A percentile compares a stretch with the other conserved stretches of the same genome.
phyloP scores from a whole-genome alignment of 2,797 vertebrate species.

The Sebastes vulpes region DNA sequence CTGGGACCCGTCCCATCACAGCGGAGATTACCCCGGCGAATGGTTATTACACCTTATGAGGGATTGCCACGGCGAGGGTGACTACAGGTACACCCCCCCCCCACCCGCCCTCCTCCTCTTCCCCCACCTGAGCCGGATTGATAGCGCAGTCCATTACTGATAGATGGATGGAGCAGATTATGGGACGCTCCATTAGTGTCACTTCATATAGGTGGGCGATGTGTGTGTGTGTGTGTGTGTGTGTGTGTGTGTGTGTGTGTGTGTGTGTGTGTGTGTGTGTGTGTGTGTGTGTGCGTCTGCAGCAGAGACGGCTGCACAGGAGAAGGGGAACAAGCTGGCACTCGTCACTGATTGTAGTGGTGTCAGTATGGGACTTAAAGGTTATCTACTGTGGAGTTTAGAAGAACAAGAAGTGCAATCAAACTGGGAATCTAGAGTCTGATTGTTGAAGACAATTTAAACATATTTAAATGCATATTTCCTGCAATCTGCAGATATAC shows the following conservation, averaged over 20 bases:
- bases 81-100: constrained; percentile 43
- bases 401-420: not conserved
- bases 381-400: constrained; percentile 17
- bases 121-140: constrained; percentile 52
- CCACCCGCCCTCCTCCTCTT: not conserved
- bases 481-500: not conserved
- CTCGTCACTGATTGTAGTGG: constrained; percentile 43
- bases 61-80: constrained; percentile 55
- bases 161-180: constrained; percentile 80
- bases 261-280: constrained; percentile 2
- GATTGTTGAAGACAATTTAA: constrained; percentile 20
- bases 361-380: constrained; percentile 10
- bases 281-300: not conserved
- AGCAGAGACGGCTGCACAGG: not conserved
- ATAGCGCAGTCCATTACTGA: constrained; percentile 77
- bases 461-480: constrained; percentile 5
- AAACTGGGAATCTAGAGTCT: not conserved
- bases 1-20: constrained; percentile 60
- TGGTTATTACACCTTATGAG: constrained; percentile 77
- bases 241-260: not conserved
- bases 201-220: constrained; percentile 68
- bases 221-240: constrained; percentile 10
- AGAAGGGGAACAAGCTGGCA: constrained; percentile 34
- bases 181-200: constrained; percentile 79
- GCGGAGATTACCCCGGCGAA: constrained; percentile 66